A percentile compares a stretch with the other conserved stretches of the same genome.
Conservation (phyloP, 2,797 vertebrate genomes). For the Acipenser oxyrinchus region DNA sequence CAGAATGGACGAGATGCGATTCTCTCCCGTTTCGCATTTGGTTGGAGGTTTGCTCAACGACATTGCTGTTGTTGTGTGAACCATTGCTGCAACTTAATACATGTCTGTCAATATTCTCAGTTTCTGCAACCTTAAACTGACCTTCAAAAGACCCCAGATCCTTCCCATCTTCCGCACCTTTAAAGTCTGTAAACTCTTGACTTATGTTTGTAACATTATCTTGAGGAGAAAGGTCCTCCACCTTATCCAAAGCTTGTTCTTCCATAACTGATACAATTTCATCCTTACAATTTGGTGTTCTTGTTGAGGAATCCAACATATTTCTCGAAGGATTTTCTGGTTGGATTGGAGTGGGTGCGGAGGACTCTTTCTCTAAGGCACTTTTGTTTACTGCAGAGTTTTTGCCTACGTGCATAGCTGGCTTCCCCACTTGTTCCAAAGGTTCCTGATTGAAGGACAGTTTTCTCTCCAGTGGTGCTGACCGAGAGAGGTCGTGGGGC, state of each 20-base stretch:
- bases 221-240: constrained; percentile 52
- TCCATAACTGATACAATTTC: not conserved
- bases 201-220: constrained; percentile 37
- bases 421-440: constrained; percentile 22
- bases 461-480: constrained; percentile 27
- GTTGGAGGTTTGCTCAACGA: not conserved
- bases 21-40: constrained; percentile 21
- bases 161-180: constrained; percentile 76
- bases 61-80: constrained; percentile 25
- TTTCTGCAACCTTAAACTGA: constrained; percentile 29
- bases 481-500: constrained; percentile 44
- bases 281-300: constrained; percentile 34
- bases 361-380: constrained; percentile 53
- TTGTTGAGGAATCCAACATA: constrained; percentile 29
- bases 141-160: constrained; percentile 56
- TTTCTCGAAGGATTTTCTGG: not conserved
- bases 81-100: constrained; percentile 15
- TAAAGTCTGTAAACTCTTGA: constrained; percentile 88
- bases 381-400: constrained; percentile 39
- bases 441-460: constrained; percentile 8
- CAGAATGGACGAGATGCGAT: not conserved
- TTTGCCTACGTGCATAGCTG: not conserved
- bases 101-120: constrained; percentile 18
- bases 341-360: constrained; percentile 13
- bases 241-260: not conserved